A percentile compares a stretch with the other conserved stretches of the same genome.
Evolutionary conservation across 1,140 invertebrate genomes (phyloP).

Genomic region (Phymastichus coffea): DNA sequence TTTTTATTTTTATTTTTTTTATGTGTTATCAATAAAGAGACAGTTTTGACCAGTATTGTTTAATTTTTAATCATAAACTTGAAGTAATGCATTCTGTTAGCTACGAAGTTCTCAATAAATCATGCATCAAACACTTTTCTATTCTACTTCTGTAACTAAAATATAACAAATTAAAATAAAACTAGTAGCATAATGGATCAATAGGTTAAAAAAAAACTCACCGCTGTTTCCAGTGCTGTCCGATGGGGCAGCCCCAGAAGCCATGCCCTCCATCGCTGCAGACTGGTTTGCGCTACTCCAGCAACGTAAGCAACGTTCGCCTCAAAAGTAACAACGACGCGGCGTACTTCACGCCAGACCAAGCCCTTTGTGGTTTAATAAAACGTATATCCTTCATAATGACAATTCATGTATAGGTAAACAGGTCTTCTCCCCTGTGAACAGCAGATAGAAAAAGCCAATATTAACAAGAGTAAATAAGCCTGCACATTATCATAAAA

Average conservation of each 20-base stretch:
- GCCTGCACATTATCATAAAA: neutral
- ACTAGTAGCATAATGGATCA: too few relatives aligned
- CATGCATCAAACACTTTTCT: too few relatives aligned
- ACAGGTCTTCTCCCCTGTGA: conserved; percentile 19
- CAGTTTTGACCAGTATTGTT: too few relatives aligned
- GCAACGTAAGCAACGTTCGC: conserved; percentile 40
- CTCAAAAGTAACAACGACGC: conserved; percentile 45
- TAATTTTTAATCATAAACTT: too few relatives aligned
- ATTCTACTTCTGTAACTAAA: too few relatives aligned
- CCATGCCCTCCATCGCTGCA: conserved; percentile 46
- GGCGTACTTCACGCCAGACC: conserved; percentile 39
- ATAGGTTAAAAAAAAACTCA: too few relatives aligned
- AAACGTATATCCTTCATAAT: conserved; percentile 47
- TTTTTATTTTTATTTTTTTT: too few relatives aligned
- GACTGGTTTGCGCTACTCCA: conserved; percentile 34
- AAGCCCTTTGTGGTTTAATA: conserved; percentile 50
- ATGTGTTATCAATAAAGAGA: too few relatives aligned
- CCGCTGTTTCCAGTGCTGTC: conserved; percentile 57
- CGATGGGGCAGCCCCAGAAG: conserved; percentile 57
- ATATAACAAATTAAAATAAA: too few relatives aligned
- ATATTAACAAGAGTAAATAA: conserved; percentile 8
- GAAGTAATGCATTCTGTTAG: too few relatives aligned
- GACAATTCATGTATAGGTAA: conserved; percentile 41
- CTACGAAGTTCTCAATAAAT: too few relatives aligned
- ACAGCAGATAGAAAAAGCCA: conserved; percentile 7